Percentiles rank a stretch among this genome's conserved stretches.
These are phyloP conservation scores for Ceratoteleas bidentatus DNA, from an alignment of 1,140 invertebrate species.

Conservation along the genomic window DNA sequence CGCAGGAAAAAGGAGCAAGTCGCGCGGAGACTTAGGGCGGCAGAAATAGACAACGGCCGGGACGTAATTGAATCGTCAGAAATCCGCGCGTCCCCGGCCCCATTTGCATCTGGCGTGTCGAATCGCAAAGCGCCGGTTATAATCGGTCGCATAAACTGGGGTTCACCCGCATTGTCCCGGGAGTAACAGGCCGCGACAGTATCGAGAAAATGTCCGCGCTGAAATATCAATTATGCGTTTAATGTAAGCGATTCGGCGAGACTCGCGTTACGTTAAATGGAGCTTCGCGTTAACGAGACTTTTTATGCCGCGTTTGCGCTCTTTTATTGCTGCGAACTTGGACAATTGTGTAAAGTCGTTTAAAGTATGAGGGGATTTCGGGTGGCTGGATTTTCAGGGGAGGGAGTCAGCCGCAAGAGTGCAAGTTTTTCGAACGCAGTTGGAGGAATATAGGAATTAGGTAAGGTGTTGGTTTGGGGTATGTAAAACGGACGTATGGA, in stretches of 20 bases:
- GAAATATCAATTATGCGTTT: slow-evolving; percentile 42
- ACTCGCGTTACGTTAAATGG: not conserved
- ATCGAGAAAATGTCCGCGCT: slow-evolving; percentile 29
- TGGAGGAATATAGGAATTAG: too few species aligned
- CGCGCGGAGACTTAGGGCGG: not conserved
- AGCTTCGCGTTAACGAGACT: slow-evolving; percentile 1
- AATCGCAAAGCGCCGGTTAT: slow-evolving; percentile 64
- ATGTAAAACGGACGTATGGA: too few species aligned
- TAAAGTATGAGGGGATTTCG: not conserved
- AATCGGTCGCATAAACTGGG: slow-evolving; percentile 65
- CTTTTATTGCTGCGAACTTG: not conserved
- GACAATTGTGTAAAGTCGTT: not conserved
- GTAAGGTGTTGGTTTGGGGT: too few species aligned
- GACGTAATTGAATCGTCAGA: slow-evolving; percentile 68
- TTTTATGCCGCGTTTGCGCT: not conserved
- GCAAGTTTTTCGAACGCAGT: too few species aligned
- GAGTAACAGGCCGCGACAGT: slow-evolving; percentile 35
- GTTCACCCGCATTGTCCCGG: slow-evolving; percentile 29
- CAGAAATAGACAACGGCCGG: slow-evolving; percentile 31
- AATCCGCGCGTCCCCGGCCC: slow-evolving; percentile 49
- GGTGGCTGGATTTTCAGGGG: too few species aligned
- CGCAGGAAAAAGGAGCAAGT: not conserved
- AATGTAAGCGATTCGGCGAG: not conserved
- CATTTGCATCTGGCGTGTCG: slow-evolving; percentile 66
- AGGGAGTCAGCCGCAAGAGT: too few species aligned